A percentile compares a stretch with the other conserved stretches of the same genome.
These are phyloP conservation scores for Watsonalla cultraria DNA, from an alignment of 2,888 invertebrate species.

Conservation along the genomic window DNA sequence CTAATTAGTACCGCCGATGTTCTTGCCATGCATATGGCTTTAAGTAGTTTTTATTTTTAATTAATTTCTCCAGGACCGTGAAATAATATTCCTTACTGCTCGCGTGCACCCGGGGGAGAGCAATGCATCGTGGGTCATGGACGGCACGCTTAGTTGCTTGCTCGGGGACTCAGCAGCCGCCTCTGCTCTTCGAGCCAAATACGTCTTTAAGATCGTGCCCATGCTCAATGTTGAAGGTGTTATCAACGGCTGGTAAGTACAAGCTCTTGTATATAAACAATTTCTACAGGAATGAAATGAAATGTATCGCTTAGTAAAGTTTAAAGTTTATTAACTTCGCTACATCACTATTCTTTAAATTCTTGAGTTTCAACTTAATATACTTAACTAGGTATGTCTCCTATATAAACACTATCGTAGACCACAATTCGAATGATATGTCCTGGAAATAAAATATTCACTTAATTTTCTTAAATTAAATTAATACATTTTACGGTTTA, in stretches of 20 bases:
- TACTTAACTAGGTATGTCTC: slow-evolving; percentile 73
- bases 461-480: slow-evolving; percentile 64
- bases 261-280: neutral
- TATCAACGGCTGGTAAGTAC: slow-evolving; percentile 88
- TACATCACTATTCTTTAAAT: slow-evolving; percentile 73
- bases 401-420: slow-evolving; percentile 72
- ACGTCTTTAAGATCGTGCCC: slow-evolving; percentile 91
- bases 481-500: slow-evolving; percentile 65
- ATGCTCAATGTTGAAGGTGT: slow-evolving; percentile 95
- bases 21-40: no score
- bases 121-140: slow-evolving; percentile 94
- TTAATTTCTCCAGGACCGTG: slow-evolving; percentile 72
- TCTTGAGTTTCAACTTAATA: slow-evolving; percentile 72
- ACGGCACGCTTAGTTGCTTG: slow-evolving; percentile 84
- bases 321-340: slow-evolving; percentile 69
- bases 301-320: slow-evolving; percentile 34
- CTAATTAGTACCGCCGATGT: no score
- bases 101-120: slow-evolving; percentile 94
- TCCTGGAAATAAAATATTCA: slow-evolving; percentile 52
- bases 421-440: slow-evolving; percentile 65
- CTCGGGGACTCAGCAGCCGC: slow-evolving; percentile 78
- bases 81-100: slow-evolving; percentile 85
- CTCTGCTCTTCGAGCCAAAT: slow-evolving; percentile 81
- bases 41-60: slow-evolving; percentile 6
- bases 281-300: slow-evolving; percentile 31